Evolutionary conservation across 2,888 invertebrate species (phyloP).

Genomic region (Cephus pulcher): DNA sequence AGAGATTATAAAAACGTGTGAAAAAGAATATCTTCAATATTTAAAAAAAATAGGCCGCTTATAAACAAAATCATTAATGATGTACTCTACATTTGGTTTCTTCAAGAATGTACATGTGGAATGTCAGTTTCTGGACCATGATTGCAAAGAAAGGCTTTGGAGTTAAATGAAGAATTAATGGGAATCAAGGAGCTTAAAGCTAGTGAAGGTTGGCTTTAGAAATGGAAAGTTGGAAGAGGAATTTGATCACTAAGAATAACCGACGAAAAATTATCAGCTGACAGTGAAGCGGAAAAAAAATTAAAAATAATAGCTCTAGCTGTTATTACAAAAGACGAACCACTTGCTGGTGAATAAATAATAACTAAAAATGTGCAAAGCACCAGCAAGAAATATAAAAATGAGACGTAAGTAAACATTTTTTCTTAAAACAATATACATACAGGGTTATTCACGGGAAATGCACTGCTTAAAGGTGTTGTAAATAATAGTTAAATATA

Average conservation of each 20-base stretch:
- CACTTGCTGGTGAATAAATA: no score
- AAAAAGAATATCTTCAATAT: not conserved
- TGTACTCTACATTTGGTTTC: conserved; percentile 1
- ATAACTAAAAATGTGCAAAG: no score
- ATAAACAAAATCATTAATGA: not conserved
- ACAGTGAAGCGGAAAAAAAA: not conserved
- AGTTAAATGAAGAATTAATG: conserved; percentile 5
- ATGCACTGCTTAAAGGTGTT: no score
- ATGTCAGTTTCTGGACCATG: not conserved
- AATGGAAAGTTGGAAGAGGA: not conserved
- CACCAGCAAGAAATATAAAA: no score
- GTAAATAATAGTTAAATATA: no score
- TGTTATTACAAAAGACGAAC: no score
- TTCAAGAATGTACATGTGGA: not conserved
- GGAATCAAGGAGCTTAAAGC: not conserved
- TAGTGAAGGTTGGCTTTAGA: conserved; percentile 6
- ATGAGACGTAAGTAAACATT: no score
- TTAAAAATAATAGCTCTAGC: not conserved
- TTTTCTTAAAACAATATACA: no score
- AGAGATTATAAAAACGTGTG: not conserved
- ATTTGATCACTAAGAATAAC: not conserved
- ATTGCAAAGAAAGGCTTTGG: not conserved
- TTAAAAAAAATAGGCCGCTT: not conserved
- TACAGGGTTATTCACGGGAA: no score
- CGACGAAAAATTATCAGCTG: not conserved